Base-by-base conservation (phyloP, 2,797 vertebrate species). In the Scolopax rusticola region DNA sequence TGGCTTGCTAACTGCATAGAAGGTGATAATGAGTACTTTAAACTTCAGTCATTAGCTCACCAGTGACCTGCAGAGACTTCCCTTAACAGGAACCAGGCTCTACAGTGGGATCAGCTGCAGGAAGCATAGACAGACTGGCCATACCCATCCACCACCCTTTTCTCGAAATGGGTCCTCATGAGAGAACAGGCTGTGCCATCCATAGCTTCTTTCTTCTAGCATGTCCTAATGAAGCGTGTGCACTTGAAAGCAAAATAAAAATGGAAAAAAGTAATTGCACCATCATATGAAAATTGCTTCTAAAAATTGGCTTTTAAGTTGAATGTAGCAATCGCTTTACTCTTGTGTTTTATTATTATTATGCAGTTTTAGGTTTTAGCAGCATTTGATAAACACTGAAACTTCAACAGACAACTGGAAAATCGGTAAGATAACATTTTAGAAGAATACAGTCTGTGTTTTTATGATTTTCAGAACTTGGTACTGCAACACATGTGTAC, bases 331-430 rank as follows among this genome's bases (percentile, higher is more conserved):
- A 21, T 90, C 5, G 3, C 15, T 69, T 59, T 11, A 12, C n/a
- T 95, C 41, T 59, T n/a, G 15, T 8, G 30, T 83, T 87, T 92
- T 91, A 67, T 87, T 92, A 67, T 87, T 92, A 25, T 48, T 65
- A 41, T 1, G 7, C 73, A 91, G 40, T 64, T 74, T 32, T 60
- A 45, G 68, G n/a, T 83, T 95, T 61, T 69, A 54, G 41, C 60
- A 85, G 50, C 45, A 59, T 73, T 81, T 87, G 59, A 36, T 81
- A 84, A 81, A 57, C 33, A 27, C 27, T 88, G 38, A 32, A 47
- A 65, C 27, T 65, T 65, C 33, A 7, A 28, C 4, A 74, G 33
- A 56, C 59, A 87, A 80, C 57, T 28, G 13, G 30, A 43, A 84
- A 43, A 27, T 4, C 28, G 54, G 0, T 65, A 83, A 84, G 63